Conservation (phyloP, 2,797 vertebrate genomes). For the Sphenopsis melanotis region DNA sequence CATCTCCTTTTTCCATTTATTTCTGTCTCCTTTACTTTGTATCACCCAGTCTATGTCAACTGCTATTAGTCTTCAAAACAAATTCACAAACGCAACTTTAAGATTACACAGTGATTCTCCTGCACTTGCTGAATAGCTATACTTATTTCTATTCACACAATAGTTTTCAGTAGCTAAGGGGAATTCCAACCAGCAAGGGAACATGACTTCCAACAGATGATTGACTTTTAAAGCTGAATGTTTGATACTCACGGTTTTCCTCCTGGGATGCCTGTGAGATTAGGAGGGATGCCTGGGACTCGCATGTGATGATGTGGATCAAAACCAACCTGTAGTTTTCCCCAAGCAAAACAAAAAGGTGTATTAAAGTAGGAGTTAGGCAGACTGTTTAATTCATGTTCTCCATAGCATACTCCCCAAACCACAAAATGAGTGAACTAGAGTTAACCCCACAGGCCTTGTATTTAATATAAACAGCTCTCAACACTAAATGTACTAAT, state of each 20-base stretch:
- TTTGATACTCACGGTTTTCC: conserved; percentile 93
- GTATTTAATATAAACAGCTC: not conserved
- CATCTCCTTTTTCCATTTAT: conserved; percentile 2
- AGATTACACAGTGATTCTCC: not conserved
- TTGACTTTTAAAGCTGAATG: not conserved
- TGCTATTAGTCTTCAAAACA: conserved; percentile 4
- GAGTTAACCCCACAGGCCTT: not conserved
- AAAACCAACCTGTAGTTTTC: conserved; percentile 86
- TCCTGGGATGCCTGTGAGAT: conserved; percentile 94
- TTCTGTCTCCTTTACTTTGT: not conserved
- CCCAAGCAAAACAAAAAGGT: conserved; percentile 53
- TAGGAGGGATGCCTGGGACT: conserved; percentile 93
- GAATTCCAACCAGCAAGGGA: not conserved
- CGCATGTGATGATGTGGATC: conserved; percentile 98
- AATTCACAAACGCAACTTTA: conserved; percentile 32
- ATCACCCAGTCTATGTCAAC: not conserved
- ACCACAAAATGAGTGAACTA: not conserved
- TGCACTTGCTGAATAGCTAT: not conserved
- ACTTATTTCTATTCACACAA: not conserved
- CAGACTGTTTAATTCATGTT: not conserved
- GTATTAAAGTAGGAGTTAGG: not conserved
- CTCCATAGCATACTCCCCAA: not conserved
- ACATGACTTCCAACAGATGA: not conserved
- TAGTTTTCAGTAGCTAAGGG: not conserved
- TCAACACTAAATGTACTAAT: not conserved